Evolutionary conservation across 35 echinoderm and acorn worm genomes (phyloP), one percentile per base, ranked within the genome.

Genomic region (Heliocidaris erythrogramma): DNA sequence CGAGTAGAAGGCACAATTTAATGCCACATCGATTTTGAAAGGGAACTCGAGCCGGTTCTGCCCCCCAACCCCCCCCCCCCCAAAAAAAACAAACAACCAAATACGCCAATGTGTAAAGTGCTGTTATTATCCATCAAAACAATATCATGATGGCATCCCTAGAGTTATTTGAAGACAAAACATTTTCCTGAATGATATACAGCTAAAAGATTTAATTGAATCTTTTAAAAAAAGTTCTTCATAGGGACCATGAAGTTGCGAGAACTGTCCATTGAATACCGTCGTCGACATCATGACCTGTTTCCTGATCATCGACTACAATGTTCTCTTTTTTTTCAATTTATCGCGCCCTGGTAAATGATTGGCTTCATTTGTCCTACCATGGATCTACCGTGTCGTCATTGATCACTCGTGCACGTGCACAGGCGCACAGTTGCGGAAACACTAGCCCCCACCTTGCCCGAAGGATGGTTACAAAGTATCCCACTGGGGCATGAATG

Each of bases 401-500:
- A 78, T n/a, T 78, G 65, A 78, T 78, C 65, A 78, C 27, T n/a
- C 2, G 5, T 78, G 65, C 65, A 78, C 65, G 65, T 78, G 65
- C 65, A n/a, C 65, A 78, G 65, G 17, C 65, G 65, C 4, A 27
- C 65, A 78, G 65, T 78, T 78, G 65, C 21, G 65, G 65, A 78
- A 78, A 78, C 27, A 78, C 65, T 78, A 78, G 65, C 65, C 65
- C 21, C 65, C 17, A 78, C 65, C 65, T 78, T 78, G 65, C 65
- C 65, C 21, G 65, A 78, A 78, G 65, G 65, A 78, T 78, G 65
- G 27, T 78, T 78, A 78, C 65, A 78, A 78, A 78, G 65, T n/a
- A 78, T 78, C 65, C 65, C 65, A 78, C 21, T 27, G 65, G 65
- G 65, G 65, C 65, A 78, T 78, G 65, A 78, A 78, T 78, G 65